These are phyloP conservation scores for Melipona quadrifasciata DNA, from an alignment of 1,140 invertebrate genomes.

Conservation along the genomic window DNA sequence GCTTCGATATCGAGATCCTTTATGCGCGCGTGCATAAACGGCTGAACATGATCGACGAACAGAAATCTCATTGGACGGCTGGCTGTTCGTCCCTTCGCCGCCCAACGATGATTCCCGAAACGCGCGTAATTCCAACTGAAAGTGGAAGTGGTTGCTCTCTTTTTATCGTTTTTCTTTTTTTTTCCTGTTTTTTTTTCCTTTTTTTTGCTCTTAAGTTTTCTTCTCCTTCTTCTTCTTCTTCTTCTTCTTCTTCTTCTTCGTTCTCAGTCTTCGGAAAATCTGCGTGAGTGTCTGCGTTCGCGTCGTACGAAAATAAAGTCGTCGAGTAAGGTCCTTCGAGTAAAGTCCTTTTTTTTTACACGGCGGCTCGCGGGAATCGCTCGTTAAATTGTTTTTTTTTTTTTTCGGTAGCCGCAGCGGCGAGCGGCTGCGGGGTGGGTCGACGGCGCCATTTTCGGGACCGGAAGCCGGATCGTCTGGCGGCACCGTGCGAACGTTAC, in stretches of 20 bases:
- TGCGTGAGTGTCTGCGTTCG: constrained; percentile 14
- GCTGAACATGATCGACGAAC: constrained; percentile 23
- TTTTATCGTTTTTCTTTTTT: too few relatives aligned
- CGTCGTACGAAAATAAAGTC: constrained; percentile 63
- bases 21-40: constrained; percentile 5
- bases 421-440: constrained; percentile 21
- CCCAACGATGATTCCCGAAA: neutral
- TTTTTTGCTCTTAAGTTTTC: neutral
- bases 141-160: neutral
- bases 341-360: neutral
- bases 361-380: constrained; percentile 60
- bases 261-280: constrained; percentile 62
- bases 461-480: neutral
- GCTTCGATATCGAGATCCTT: neutral
- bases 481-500: constrained; percentile 40
- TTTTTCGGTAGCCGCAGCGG: constrained; percentile 22
- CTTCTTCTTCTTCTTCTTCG: constrained; percentile 1
- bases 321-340: constrained; percentile 39
- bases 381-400: constrained; percentile 59
- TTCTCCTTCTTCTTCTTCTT: neutral
- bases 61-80: neutral
- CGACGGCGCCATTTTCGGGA: constrained; percentile 35
- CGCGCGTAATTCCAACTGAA: constrained; percentile 7
- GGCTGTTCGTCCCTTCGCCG: too few relatives aligned
- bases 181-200: neutral